These are phyloP conservation scores for Semnornis frantzii DNA, from an alignment of 2,113 vertebrate species.

Conservation along the genomic window DNA sequence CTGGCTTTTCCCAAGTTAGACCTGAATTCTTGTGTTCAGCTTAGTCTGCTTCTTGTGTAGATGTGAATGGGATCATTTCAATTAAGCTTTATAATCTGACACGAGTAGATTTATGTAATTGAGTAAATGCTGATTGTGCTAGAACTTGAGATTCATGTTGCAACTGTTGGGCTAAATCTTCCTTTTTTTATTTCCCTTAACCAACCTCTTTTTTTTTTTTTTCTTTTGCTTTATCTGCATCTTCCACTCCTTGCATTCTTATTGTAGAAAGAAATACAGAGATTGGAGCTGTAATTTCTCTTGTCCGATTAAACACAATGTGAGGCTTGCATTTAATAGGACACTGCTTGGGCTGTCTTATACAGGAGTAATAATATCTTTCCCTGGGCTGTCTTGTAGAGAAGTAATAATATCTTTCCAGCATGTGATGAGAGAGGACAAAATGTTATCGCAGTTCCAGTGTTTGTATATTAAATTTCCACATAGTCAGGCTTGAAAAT, in stretches of 20 bases:
- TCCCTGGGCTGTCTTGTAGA: not conserved
- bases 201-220: not conserved
- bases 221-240: not conserved
- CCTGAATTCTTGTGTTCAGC: not conserved
- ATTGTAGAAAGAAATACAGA: not conserved
- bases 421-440: not conserved
- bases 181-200: not conserved
- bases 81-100: not conserved
- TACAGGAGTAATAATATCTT: not conserved
- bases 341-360: not conserved
- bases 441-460: not conserved
- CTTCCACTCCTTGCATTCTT: not conserved
- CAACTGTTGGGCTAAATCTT: not conserved
- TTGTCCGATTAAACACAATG: not conserved
- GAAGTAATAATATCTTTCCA: not conserved
- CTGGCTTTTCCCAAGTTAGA: not conserved
- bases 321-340: not conserved
- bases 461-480: not conserved
- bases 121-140: not conserved
- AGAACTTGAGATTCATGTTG: not conserved
- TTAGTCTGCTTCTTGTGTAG: not conserved
- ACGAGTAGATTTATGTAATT: not conserved
- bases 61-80: not conserved
- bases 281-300: not conserved
- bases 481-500: not conserved